phyloP scores from a whole-genome alignment of 2,888 invertebrate genomes.

The Eumerus sabulonum region DNA sequence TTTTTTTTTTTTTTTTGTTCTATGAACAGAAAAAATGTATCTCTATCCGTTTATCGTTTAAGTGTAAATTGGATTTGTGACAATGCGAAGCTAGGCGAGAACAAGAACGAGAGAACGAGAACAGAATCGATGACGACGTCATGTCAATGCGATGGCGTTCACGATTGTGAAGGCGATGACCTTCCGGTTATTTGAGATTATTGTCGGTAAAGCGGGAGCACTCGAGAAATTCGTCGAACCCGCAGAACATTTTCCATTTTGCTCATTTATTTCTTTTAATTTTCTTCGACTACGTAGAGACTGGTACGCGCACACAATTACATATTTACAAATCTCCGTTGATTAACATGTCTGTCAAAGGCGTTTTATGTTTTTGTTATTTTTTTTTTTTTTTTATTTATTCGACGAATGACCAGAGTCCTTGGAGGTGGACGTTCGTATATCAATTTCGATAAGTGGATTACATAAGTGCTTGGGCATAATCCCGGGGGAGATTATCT shows the following conservation, averaged over 20 bases:
- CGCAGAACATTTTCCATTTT: slow-evolving; percentile 5
- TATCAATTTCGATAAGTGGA: slow-evolving; percentile 55
- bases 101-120: no score
- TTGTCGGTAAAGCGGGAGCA: slow-evolving; percentile 31
- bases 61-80: slow-evolving; percentile 68
- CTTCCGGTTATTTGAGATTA: slow-evolving; percentile 28
- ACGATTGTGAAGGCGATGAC: no score
- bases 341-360: slow-evolving; percentile 54
- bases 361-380: background rate
- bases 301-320: no score
- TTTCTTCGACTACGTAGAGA: no score
- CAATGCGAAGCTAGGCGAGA: no score
- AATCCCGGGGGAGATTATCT: slow-evolving; percentile 47
- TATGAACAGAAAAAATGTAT: slow-evolving; percentile 49
- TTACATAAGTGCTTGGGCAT: slow-evolving; percentile 37
- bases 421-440: background rate
- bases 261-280: slow-evolving; percentile 1
- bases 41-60: slow-evolving; percentile 66
- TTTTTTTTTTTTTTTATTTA: no score
- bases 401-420: slow-evolving; percentile 21
- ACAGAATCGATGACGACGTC: no score
- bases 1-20: slow-evolving; percentile 35
- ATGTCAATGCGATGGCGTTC: no score
- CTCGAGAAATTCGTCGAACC: slow-evolving; percentile 54
- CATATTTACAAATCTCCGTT: slow-evolving; percentile 38